phyloP scores from a whole-genome alignment of 2,888 invertebrate species.

The Phania funesta region DNA sequence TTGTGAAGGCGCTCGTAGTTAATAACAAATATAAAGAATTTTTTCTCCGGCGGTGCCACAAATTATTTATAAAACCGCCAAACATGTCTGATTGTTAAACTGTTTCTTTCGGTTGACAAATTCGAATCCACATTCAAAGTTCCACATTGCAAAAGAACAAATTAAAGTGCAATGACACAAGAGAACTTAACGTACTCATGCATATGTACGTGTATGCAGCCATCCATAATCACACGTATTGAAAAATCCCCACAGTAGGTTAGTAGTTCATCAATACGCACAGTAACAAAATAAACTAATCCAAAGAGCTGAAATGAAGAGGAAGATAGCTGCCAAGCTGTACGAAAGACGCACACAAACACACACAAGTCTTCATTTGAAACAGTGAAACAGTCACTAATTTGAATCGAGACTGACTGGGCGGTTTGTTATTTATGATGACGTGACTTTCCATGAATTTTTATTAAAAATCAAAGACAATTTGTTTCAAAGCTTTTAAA shows the following conservation, averaged over 20 bases:
- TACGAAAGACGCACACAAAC: background rate
- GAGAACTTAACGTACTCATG: background rate
- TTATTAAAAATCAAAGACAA: conserved; percentile 9
- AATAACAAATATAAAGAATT: no score
- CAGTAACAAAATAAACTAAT: conserved; percentile 14
- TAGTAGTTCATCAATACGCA: conserved; percentile 59
- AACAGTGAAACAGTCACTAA: background rate
- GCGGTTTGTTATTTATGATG: conserved; percentile 46
- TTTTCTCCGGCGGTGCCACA: background rate
- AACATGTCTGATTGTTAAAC: background rate
- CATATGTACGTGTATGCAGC: background rate
- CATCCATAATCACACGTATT: background rate
- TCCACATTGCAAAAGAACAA: conserved; percentile 2
- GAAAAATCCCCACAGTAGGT: conserved; percentile 37
- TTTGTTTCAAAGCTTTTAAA: conserved; percentile 9
- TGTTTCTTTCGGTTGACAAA: background rate
- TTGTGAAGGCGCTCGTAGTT: no score
- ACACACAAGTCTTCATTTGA: background rate
- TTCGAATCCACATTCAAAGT: conserved; percentile 9
- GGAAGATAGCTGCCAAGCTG: background rate
- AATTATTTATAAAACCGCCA: no score
- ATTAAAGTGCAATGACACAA: conserved; percentile 41
- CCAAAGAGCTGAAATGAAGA: background rate
- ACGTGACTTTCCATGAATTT: conserved; percentile 50
- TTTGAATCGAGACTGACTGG: conserved; percentile 38